Percentiles rank a stretch among this genome's conserved stretches.
Evolutionary conservation across 2,113 vertebrate genomes (phyloP).

Genomic region (Eurystomus gularis): DNA sequence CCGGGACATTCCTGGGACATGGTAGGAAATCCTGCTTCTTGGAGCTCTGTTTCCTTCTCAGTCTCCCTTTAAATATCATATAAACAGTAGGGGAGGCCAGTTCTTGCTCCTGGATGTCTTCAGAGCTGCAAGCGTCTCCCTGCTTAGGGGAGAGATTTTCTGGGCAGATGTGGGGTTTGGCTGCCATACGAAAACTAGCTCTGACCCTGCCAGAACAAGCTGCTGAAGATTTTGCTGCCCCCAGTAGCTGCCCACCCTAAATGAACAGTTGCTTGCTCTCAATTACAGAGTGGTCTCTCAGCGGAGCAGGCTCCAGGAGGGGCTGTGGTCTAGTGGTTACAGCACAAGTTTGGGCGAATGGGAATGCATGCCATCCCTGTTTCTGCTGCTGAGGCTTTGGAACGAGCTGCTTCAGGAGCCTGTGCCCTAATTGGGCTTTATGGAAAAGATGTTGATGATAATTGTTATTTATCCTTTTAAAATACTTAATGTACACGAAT

Average conservation of each 20-base stretch:
- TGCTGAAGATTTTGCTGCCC: neutral
- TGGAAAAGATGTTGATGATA: neutral
- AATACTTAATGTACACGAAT: neutral
- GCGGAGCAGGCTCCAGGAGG: neutral
- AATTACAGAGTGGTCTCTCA: neutral
- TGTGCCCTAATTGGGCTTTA: fast-evolving
- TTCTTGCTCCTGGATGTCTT: neutral
- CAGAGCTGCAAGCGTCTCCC: neutral
- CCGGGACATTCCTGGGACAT: fast-evolving
- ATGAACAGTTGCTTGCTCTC: neutral
- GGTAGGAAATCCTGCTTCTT: neutral
- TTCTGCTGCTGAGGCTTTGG: neutral
- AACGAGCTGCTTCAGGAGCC: neutral
- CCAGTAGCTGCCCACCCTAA: neutral
- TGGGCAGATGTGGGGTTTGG: neutral
- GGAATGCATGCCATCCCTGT: fast-evolving
- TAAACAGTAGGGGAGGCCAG: neutral
- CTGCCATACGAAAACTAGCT: neutral
- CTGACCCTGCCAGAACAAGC: neutral
- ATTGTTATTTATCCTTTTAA: neutral
- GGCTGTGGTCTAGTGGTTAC: neutral
- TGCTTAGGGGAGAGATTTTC: neutral
- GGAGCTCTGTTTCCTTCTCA: neutral
- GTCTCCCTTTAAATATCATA: neutral
- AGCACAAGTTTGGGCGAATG: neutral